A percentile compares a stretch with the other conserved stretches of the same genome.
Evolutionary conservation across 2,797 vertebrate genomes (phyloP).

Genomic region (Gephyroberyx darwinii): DNA sequence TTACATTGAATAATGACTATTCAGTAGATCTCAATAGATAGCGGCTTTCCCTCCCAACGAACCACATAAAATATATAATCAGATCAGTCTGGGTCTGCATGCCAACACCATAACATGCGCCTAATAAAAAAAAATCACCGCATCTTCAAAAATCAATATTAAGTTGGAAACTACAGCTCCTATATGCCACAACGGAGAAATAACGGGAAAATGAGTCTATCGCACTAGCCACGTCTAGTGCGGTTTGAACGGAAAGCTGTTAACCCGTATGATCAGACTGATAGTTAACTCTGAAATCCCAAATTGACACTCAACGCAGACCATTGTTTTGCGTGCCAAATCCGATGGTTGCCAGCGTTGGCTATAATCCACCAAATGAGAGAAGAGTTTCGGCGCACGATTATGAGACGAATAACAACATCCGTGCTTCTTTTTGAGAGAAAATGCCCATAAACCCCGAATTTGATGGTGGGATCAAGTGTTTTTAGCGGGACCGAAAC

Average conservation of each 20-base stretch:
- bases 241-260: not conserved
- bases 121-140: constrained; percentile 1
- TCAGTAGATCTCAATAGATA: constrained; percentile 61
- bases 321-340: constrained; percentile 25
- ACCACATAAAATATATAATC: constrained; percentile 36
- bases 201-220: not conserved
- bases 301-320: constrained; percentile 28
- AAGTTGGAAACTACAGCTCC: constrained; percentile 9
- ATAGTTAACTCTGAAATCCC: constrained; percentile 16
- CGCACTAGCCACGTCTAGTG: not conserved
- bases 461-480: not conserved
- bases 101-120: constrained; percentile 44
- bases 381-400: not conserved
- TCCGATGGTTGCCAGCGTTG: constrained; percentile 1
- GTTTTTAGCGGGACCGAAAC: constrained; percentile 30
- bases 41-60: constrained; percentile 36
- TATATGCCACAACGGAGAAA: no score
- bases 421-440: no score
- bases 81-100: constrained; percentile 11
- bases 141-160: no score
- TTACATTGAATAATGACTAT: constrained; percentile 62
- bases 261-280: not conserved
- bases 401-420: not conserved
- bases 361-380: not conserved
- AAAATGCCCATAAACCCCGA: no score